Percentiles rank a stretch among this genome's conserved stretches.
Conservation (phyloP, 2,797 vertebrate species). For the Alfaro cultratus region DNA sequence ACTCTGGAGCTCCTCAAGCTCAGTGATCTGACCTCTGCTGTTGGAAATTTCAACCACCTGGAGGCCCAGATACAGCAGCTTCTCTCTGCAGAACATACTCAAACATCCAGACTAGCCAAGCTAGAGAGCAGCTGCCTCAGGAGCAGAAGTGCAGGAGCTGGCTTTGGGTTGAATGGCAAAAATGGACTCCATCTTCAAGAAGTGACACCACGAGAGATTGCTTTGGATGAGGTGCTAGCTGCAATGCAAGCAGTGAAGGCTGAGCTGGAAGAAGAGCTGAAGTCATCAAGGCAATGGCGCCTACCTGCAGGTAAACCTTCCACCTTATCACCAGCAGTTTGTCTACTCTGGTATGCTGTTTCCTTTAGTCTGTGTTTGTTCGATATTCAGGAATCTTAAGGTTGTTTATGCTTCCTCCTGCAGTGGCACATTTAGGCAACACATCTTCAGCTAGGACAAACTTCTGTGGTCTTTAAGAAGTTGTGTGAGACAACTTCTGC, state of each 20-base stretch:
- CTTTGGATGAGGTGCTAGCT: constrained; percentile 57
- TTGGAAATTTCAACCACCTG: constrained; percentile 45
- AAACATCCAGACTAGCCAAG: constrained; percentile 74
- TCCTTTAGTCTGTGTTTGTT: constrained; percentile 22
- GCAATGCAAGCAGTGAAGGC: constrained; percentile 71
- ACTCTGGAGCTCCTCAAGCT: constrained; percentile 47
- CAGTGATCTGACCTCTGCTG: constrained; percentile 35
- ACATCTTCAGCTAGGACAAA: background rate
- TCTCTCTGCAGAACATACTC: constrained; percentile 68
- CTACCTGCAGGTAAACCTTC: constrained; percentile 88
- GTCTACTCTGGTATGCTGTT: constrained; percentile 29
- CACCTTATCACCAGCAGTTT: constrained; percentile 17
- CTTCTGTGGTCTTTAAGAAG: background rate
- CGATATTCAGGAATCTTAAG: constrained; percentile 12
- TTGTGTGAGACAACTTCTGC: background rate
- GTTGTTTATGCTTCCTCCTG: constrained; percentile 6
- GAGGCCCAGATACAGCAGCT: constrained; percentile 79
- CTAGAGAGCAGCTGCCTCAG: constrained; percentile 80
- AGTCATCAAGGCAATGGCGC: constrained; percentile 66
- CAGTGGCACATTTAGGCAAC: constrained; percentile 20
- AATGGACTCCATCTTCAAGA: constrained; percentile 60
- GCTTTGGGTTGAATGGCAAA: constrained; percentile 43
- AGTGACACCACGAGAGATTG: constrained; percentile 32
- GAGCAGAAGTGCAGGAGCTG: constrained; percentile 20
- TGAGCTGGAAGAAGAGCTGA: constrained; percentile 74